phyloP scores from a whole-genome alignment of 2,888 invertebrate species.

The Orthosia gracilis region DNA sequence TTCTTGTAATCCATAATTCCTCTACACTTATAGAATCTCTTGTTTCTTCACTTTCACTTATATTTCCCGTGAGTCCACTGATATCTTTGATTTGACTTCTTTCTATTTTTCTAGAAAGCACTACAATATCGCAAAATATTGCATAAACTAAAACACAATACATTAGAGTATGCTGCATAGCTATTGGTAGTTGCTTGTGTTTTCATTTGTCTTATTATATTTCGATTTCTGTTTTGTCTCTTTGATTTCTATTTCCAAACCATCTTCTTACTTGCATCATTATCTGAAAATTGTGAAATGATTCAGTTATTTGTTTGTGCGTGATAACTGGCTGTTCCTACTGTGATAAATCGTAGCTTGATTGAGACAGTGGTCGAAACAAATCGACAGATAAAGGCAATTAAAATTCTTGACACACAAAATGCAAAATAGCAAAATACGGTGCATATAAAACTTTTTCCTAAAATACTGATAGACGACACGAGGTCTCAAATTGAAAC shows the following conservation, averaged over 20 bases:
- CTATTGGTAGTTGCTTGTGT: background rate
- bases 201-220: slow-evolving; percentile 45
- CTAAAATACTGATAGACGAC: too few species aligned
- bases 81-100: background rate
- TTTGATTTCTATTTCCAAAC: slow-evolving; percentile 77
- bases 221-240: slow-evolving; percentile 71
- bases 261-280: slow-evolving; percentile 72
- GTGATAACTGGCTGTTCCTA: background rate
- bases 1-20: background rate
- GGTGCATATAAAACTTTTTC: too few species aligned
- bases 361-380: slow-evolving; percentile 25
- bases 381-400: slow-evolving; percentile 26
- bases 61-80: background rate
- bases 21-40: background rate
- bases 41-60: background rate
- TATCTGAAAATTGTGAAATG: slow-evolving; percentile 72
- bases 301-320: slow-evolving; percentile 1
- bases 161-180: slow-evolving; percentile 21
- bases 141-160: slow-evolving; percentile 33
- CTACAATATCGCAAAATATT: slow-evolving; percentile 13
- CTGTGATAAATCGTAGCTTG: slow-evolving; percentile 21
- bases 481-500: too few species aligned
- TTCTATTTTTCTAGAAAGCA: slow-evolving; percentile 2
- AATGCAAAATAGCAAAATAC: background rate
- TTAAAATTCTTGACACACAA: background rate